Conservation (phyloP, 2,888 invertebrate genomes). For the Torymus texanus region DNA sequence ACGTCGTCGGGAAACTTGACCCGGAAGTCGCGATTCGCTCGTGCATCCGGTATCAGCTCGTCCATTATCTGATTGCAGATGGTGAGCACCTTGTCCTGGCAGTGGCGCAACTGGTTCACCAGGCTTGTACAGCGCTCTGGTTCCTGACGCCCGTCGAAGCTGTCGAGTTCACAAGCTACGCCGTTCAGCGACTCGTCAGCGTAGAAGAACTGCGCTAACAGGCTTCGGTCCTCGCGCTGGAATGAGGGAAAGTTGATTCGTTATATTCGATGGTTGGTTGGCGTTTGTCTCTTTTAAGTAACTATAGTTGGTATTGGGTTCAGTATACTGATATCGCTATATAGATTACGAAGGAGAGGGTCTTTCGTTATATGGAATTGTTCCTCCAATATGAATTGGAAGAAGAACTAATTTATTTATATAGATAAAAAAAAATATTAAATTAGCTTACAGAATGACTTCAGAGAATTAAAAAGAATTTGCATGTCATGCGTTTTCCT, state of each 20-base stretch:
- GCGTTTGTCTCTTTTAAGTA: too few species aligned
- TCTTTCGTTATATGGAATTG: too few species aligned
- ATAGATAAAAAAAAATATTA: too few species aligned
- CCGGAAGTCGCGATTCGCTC: slow-evolving; percentile 95
- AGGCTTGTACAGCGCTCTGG: slow-evolving; percentile 96
- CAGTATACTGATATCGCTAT: too few species aligned
- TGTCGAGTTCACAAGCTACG: slow-evolving; percentile 97
- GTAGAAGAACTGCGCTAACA: slow-evolving; percentile 97
- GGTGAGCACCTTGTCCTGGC: slow-evolving; percentile 93
- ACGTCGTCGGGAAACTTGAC: slow-evolving; percentile 99
- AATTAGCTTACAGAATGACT: too few species aligned
- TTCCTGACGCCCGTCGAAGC: slow-evolving; percentile 99
- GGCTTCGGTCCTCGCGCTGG: slow-evolving; percentile 93
- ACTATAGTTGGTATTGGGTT: too few species aligned
- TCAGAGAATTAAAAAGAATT: too few species aligned
- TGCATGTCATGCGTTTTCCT: too few species aligned
- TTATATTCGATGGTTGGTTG: too few species aligned
- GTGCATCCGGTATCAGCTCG: slow-evolving; percentile 88
- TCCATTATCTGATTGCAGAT: slow-evolving; percentile 98
- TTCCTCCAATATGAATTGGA: too few species aligned
- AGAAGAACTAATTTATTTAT: too few species aligned
- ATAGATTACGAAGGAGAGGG: too few species aligned
- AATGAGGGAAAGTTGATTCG: background rate
- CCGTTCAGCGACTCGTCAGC: slow-evolving; percentile 97
- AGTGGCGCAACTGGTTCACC: slow-evolving; percentile 95